Base-by-base conservation (phyloP, 2,797 vertebrate genomes). In the Enteromius treurensis region DNA sequence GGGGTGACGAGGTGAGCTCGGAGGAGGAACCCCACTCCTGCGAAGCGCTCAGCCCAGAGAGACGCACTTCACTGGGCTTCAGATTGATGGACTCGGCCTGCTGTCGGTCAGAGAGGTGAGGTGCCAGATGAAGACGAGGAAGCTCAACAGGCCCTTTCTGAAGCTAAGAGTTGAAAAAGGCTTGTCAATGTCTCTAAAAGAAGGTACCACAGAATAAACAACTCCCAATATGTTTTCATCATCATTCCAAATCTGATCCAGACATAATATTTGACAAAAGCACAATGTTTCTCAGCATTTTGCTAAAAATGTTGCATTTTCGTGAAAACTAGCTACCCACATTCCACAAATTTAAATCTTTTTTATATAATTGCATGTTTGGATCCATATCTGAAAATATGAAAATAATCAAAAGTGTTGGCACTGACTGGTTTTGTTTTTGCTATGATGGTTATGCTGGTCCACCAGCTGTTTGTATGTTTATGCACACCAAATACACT, bases 11-110 rank as follows among this genome's bases (percentile, higher is more conserved):
- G 40, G 15, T 45, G 32, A 70, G 71, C 65, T 86, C 84, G 0
- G 45, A 37, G 62, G 77, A 81, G 37, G 79, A 78, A 34, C 47
- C 37, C 40, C 42, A 29, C 11, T 80, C 73, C 21, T 64, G 29
- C 40, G 47, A 47, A 29, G 88, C 76, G 21, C 45, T 75, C 9
- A 65, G 70, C 88, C 88, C 87, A 29, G 91, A 89, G 8, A 91
- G 92, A 70, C 87, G 87, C 2, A 95, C 64, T 89, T 95, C 94
- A 13, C 92, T 94, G 90, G 94, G 93, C 81, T 92, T 94, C 3
- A 95, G 90, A 88, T 94, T 94, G 89, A 91, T 89, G 64, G 95
- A 93, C 65, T 84, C 91, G 87, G 85, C 89, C 91, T 94, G 94
- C 87, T 94, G 94, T 87, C 90, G 90, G 90, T 93, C 92, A 3